Percentiles rank a stretch among this genome's conserved stretches.
Evolutionary conservation across 2,113 vertebrate species (phyloP).

Genomic region (Entelurus aequoreus): DNA sequence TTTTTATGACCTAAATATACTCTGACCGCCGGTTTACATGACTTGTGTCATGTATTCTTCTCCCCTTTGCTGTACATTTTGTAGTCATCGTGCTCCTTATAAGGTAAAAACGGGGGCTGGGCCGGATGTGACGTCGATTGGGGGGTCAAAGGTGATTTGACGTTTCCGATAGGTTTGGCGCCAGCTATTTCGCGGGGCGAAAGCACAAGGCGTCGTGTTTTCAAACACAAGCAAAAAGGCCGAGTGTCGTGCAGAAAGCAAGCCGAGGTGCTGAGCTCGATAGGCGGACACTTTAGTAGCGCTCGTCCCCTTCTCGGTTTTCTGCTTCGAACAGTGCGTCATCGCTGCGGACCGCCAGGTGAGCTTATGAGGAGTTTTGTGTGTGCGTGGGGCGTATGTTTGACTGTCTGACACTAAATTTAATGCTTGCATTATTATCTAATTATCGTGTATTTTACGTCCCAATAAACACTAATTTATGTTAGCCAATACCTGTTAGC

Average conservation of each 20-base stretch:
- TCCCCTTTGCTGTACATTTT: not conserved
- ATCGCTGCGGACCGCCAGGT: not conserved
- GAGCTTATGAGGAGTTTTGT: not conserved
- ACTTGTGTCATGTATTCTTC: not conserved
- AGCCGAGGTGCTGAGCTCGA: not conserved
- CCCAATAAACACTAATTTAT: too few relatives aligned
- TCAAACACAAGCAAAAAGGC: not conserved
- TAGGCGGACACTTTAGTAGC: not conserved
- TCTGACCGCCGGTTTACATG: too few relatives aligned
- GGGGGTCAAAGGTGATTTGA: conserved; percentile 70
- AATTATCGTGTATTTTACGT: not conserved
- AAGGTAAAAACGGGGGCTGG: conserved; percentile 36
- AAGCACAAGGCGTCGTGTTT: not conserved
- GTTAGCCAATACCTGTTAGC: not conserved
- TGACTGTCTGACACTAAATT: too few relatives aligned
- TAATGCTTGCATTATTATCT: not conserved
- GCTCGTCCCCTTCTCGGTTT: too few relatives aligned
- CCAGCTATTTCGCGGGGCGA: conserved; percentile 73
- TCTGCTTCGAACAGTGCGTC: not conserved
- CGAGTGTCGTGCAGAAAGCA: not conserved
- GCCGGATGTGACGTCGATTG: conserved; percentile 18
- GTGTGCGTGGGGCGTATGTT: not conserved
- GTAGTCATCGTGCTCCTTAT: not conserved
- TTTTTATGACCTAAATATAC: too few relatives aligned
- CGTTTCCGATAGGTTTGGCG: conserved; percentile 71